phyloP scores from a whole-genome alignment of 2,888 invertebrate species.

The Netelia virgata region DNA sequence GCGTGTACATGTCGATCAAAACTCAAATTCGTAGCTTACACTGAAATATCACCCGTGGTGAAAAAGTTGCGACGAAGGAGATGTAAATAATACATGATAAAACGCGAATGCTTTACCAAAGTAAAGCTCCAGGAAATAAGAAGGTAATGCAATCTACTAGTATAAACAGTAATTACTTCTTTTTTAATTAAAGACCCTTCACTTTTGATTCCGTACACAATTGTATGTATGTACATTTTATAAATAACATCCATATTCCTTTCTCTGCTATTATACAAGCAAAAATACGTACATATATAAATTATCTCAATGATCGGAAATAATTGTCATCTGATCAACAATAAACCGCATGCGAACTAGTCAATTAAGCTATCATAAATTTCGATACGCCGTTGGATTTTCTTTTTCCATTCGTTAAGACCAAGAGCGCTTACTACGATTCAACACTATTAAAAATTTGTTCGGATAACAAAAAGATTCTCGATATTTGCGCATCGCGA shows the following conservation, averaged over 20 bases:
- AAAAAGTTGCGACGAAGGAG: constrained; percentile 28
- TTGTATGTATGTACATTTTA: constrained; percentile 63
- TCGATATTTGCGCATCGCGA: constrained; percentile 43
- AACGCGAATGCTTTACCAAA: constrained; percentile 18
- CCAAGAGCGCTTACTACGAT: background rate
- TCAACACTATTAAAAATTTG: background rate
- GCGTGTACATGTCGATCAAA: constrained; percentile 32
- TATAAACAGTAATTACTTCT: constrained; percentile 55
- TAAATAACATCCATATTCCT: constrained; percentile 64
- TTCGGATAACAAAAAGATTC: constrained; percentile 31
- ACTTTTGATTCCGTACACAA: constrained; percentile 57
- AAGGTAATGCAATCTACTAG: constrained; percentile 42
- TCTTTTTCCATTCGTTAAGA: constrained; percentile 2
- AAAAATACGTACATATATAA: constrained; percentile 35
- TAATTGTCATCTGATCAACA: constrained; percentile 52
- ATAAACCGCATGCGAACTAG: constrained; percentile 48
- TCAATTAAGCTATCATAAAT: constrained; percentile 21
- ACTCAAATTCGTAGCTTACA: constrained; percentile 38
- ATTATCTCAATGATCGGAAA: constrained; percentile 48
- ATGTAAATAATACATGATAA: constrained; percentile 60
- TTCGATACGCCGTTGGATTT: constrained; percentile 17
- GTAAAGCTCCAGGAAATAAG: constrained; percentile 10
- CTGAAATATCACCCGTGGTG: constrained; percentile 26
- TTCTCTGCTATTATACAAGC: constrained; percentile 56
- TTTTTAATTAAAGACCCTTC: constrained; percentile 60